Percentiles rank a stretch among this genome's conserved stretches.
Evolutionary conservation across 2,888 invertebrate species (phyloP).

Genomic region (Agriopis marginaria): DNA sequence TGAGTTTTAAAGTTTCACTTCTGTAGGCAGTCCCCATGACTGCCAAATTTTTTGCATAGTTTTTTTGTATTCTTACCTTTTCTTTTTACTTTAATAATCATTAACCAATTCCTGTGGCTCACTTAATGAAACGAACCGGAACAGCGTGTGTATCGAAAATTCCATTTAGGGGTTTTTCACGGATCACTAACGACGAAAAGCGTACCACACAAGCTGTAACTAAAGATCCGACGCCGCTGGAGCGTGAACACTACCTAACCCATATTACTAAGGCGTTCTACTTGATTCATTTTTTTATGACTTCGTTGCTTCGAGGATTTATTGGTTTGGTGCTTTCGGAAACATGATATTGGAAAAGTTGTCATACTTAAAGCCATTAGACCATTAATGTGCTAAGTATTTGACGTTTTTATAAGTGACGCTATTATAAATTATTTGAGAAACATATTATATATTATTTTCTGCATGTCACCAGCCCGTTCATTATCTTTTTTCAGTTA

Average conservation of each 20-base stretch:
- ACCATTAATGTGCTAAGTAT: neutral
- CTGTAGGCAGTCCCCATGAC: no score
- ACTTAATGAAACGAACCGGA: slow-evolving; percentile 45
- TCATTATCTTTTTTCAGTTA: no score
- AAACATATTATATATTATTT: neutral
- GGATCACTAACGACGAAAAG: slow-evolving; percentile 51
- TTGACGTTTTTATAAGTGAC: neutral
- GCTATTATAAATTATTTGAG: neutral
- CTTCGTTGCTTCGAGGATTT: slow-evolving; percentile 41
- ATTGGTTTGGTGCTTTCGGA: slow-evolving; percentile 25
- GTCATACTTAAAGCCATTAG: slow-evolving; percentile 4
- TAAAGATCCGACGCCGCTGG: slow-evolving; percentile 38
- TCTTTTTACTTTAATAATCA: slow-evolving; percentile 15
- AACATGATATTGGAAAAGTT: slow-evolving; percentile 25
- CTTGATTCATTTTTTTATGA: slow-evolving; percentile 47
- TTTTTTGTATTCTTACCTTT: no score
- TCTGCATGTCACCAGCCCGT: neutral
- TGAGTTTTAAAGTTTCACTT: no score
- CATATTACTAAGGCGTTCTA: slow-evolving; percentile 44
- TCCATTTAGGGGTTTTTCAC: slow-evolving; percentile 56
- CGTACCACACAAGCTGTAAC: slow-evolving; percentile 47
- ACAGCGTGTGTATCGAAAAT: slow-evolving; percentile 51
- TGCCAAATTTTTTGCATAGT: no score
- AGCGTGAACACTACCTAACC: slow-evolving; percentile 46
- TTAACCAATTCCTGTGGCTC: slow-evolving; percentile 37